Conservation (phyloP, 37 sponge, comb jelly and placozoan species). For the Diacarnus erythraeanus region DNA sequence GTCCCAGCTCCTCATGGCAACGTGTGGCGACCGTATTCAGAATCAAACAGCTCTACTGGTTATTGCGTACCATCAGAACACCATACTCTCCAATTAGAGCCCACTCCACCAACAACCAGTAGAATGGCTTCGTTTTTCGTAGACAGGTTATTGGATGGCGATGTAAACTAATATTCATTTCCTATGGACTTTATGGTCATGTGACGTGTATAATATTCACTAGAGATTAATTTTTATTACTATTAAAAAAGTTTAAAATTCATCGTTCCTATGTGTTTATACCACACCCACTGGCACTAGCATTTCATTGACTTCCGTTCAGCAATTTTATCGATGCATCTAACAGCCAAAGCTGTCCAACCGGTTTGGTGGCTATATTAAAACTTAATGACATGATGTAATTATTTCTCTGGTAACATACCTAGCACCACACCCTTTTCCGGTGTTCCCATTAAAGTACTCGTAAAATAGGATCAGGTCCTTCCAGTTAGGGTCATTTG, state of each 20-base stretch:
- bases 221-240: no score
- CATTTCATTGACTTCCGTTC: background rate
- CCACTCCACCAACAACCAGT: background rate
- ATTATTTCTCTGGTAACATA: slow-evolving; percentile 2
- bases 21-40: slow-evolving; percentile 50
- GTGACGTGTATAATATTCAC: background rate
- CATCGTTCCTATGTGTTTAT: background rate
- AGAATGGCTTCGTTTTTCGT: slow-evolving; percentile 28
- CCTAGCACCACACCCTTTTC: slow-evolving; percentile 96
- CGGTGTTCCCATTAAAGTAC: slow-evolving; percentile 93
- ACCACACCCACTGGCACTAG: no score
- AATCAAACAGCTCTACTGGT: slow-evolving; percentile 5
- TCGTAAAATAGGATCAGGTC: slow-evolving; percentile 95
- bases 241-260: background rate
- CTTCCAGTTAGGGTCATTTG: slow-evolving; percentile 86
- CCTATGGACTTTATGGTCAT: background rate
- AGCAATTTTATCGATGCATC: slow-evolving; percentile 86
- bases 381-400: background rate
- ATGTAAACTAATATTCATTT: slow-evolving; percentile 2
- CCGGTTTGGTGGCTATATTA: slow-evolving; percentile 93
- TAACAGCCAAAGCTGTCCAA: slow-evolving; percentile 84
- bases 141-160: slow-evolving; percentile 26
- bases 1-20: background rate
- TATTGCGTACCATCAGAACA: slow-evolving; percentile 5
- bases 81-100: slow-evolving; percentile 3